Evolutionary conservation across 2,888 invertebrate species (phyloP).

Genomic region (Melitaea athalia): DNA sequence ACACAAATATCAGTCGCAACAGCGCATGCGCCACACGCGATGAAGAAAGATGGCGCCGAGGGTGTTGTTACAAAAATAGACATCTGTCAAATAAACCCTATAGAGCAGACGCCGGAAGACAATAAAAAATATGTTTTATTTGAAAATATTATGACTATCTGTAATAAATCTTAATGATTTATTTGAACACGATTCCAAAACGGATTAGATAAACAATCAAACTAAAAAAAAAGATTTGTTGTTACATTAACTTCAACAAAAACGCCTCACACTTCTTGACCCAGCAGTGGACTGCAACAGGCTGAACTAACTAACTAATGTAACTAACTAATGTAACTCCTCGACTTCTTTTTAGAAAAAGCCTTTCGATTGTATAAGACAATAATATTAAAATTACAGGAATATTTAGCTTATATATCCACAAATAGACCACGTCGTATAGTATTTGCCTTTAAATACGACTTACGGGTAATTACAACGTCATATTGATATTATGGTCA

Average conservation of each 20-base stretch:
- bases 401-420: slow-evolving; percentile 1
- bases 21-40: slow-evolving; percentile 55
- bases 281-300: too few relatives aligned
- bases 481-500: slow-evolving; percentile 8
- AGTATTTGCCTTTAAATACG: neutral
- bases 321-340: too few relatives aligned
- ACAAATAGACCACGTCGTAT: neutral
- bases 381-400: neutral
- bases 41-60: slow-evolving; percentile 46
- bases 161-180: slow-evolving; percentile 31
- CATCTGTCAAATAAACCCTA: slow-evolving; percentile 51
- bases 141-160: slow-evolving; percentile 47
- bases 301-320: too few relatives aligned
- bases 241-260: too few relatives aligned
- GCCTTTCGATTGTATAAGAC: too few relatives aligned
- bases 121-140: slow-evolving; percentile 49
- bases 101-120: slow-evolving; percentile 53
- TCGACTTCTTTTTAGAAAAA: too few relatives aligned
- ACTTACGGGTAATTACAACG: slow-evolving; percentile 3
- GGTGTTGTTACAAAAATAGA: slow-evolving; percentile 55
- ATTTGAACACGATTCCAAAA: neutral
- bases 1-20: slow-evolving; percentile 54
- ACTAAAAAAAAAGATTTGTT: neutral
- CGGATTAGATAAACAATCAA: neutral
- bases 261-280: too few relatives aligned